Percentiles rank a stretch among this genome's conserved stretches.
Conservation (phyloP, 2,797 vertebrate species). For the Cyprinodon diabolis region DNA sequence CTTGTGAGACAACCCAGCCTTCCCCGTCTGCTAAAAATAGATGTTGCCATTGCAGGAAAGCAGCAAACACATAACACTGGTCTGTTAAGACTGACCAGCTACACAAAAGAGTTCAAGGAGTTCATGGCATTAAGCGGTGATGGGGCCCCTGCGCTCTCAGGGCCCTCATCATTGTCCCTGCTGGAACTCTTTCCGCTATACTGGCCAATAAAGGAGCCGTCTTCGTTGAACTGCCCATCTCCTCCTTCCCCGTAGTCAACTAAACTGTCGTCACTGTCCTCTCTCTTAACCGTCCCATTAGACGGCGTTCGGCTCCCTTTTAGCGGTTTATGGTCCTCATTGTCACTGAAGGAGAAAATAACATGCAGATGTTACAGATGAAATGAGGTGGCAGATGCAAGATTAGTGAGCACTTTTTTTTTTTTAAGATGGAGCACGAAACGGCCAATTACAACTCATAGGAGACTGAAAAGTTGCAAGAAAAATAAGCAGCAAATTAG, state of each 20-base stretch:
- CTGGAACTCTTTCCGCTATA: slow-evolving; percentile 94
- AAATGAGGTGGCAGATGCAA: slow-evolving; percentile 73
- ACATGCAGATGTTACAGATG: slow-evolving; percentile 84
- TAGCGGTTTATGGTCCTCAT: slow-evolving; percentile 97
- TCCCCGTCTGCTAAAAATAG: slow-evolving; percentile 11
- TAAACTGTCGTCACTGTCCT: slow-evolving; percentile 98
- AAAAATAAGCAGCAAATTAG: background rate
- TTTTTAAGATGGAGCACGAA: slow-evolving; percentile 77
- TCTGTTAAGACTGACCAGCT: slow-evolving; percentile 51
- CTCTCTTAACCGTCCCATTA: slow-evolving; percentile 96
- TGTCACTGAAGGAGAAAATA: slow-evolving; percentile 89
- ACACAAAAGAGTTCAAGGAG: slow-evolving; percentile 99
- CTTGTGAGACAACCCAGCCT: slow-evolving; percentile 32
- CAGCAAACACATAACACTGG: slow-evolving; percentile 34
- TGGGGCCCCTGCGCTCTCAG: slow-evolving; percentile 95
- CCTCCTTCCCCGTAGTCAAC: slow-evolving; percentile 99
- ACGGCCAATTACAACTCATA: slow-evolving; percentile 15
- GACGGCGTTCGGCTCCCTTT: slow-evolving; percentile 96
- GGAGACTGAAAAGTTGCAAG: slow-evolving; percentile 6
- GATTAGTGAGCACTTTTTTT: slow-evolving; percentile 69
- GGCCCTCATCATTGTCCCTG: slow-evolving; percentile 91
- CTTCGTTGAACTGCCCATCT: slow-evolving; percentile 98
- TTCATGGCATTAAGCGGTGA: slow-evolving; percentile 97
- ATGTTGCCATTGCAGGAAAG: slow-evolving; percentile 19
- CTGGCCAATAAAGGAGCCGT: slow-evolving; percentile 99